Conservation (phyloP, 2,888 invertebrate genomes). For the Spicauda simplicius region DNA sequence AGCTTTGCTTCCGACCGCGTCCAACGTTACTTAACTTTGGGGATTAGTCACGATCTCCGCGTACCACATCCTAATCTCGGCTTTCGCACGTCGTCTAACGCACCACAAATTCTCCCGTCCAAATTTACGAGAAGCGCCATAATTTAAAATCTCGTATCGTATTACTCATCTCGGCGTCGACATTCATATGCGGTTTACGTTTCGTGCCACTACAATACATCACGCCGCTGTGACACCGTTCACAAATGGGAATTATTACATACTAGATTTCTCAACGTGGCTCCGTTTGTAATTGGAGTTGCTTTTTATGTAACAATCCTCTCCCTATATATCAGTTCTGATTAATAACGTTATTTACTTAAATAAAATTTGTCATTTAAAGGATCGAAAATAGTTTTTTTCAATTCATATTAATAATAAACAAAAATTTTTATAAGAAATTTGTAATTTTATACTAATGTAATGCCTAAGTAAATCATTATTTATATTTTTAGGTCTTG, state of each 20-base stretch:
- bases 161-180: conserved; percentile 38
- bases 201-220: conserved; percentile 29
- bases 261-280: background rate
- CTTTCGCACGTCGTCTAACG: conserved; percentile 3
- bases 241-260: conserved; percentile 28
- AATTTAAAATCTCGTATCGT: conserved; percentile 36
- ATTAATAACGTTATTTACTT: no score
- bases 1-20: no score
- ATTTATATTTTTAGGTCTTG: no score
- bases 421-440: no score
- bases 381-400: no score
- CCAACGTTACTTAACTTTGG: no score
- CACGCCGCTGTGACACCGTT: conserved; percentile 32
- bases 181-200: conserved; percentile 38
- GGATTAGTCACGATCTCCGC: no score
- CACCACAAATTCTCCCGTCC: conserved; percentile 14
- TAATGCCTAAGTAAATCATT: no score
- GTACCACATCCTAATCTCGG: background rate
- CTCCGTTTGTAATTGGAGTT: background rate
- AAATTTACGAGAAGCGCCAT: conserved; percentile 23
- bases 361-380: no score
- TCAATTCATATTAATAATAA: no score
- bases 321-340: no score
- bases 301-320: background rate
- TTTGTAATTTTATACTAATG: no score